A percentile compares a stretch with the other conserved stretches of the same genome.
Conservation (phyloP, 2,888 invertebrate species). For the Malachius bipustulatus region DNA sequence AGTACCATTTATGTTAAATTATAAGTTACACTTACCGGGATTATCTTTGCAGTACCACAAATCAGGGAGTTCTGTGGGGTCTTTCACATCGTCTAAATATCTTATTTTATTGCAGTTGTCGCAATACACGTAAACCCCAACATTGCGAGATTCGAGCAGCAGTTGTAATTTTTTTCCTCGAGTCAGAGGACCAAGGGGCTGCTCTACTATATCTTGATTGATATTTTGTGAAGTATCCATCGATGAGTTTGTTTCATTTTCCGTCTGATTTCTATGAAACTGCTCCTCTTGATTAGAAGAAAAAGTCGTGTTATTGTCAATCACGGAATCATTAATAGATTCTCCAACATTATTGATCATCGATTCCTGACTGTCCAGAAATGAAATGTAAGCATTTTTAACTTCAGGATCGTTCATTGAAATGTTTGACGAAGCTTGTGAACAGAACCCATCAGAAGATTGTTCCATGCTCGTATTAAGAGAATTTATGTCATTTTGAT, state of each 20-base stretch:
- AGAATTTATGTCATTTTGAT: no score
- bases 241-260: background rate
- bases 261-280: background rate
- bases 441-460: no score
- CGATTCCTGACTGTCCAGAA: background rate
- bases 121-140: conserved; percentile 49
- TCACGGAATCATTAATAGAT: background rate
- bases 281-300: background rate
- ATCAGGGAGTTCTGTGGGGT: conserved; percentile 46
- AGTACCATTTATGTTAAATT: background rate
- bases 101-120: conserved; percentile 48
- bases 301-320: background rate
- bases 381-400: background rate
- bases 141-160: conserved; percentile 40
- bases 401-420: background rate
- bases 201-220: background rate
- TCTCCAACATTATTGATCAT: background rate
- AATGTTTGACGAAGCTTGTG: background rate
- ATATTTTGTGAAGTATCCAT: background rate
- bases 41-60: conserved; percentile 54
- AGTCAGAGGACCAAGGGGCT: background rate
- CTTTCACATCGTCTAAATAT: conserved; percentile 41
- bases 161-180: conserved; percentile 23
- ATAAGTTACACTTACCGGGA: conserved; percentile 34
- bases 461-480: no score